Evolutionary conservation across 2,888 invertebrate genomes (phyloP).

Genomic region (Dicycla oo): DNA sequence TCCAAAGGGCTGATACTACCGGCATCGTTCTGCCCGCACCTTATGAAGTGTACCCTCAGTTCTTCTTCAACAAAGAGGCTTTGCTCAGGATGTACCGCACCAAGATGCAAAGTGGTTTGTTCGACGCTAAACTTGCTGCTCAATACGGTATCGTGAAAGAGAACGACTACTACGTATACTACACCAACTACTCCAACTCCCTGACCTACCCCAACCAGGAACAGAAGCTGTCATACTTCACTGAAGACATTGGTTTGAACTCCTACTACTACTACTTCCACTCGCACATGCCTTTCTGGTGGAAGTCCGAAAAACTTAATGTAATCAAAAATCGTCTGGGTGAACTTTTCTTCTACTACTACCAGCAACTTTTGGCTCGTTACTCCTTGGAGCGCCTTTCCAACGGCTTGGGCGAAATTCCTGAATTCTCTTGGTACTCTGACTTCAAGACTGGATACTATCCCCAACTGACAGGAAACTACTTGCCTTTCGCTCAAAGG

Average conservation of each 20-base stretch:
- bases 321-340: conserved; percentile 90
- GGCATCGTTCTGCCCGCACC: conserved; percentile 91
- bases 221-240: conserved; percentile 92
- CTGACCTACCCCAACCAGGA: conserved; percentile 89
- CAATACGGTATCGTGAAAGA: conserved; percentile 83
- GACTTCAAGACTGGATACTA: conserved; percentile 86
- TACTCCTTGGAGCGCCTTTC: conserved; percentile 93
- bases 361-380: conserved; percentile 92
- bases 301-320: conserved; percentile 88
- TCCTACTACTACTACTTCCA: conserved; percentile 92
- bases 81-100: conserved; percentile 83
- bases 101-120: conserved; percentile 81
- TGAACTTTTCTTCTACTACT: conserved; percentile 92
- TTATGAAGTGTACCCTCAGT: conserved; percentile 92
- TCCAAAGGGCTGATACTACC: conserved; percentile 90
- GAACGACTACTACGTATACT: conserved; percentile 85
- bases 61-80: conserved; percentile 91
- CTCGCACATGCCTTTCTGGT: conserved; percentile 91
- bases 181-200: conserved; percentile 91
- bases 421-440: conserved; percentile 91
- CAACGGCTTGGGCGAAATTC: conserved; percentile 91
- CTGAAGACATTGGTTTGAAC: conserved; percentile 93
- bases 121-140: conserved; percentile 75
- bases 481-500: conserved; percentile 90
- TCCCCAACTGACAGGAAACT: conserved; percentile 67